phyloP scores from a whole-genome alignment of 2,113 vertebrate species.

The Ictidomys tridecemlineatus region DNA sequence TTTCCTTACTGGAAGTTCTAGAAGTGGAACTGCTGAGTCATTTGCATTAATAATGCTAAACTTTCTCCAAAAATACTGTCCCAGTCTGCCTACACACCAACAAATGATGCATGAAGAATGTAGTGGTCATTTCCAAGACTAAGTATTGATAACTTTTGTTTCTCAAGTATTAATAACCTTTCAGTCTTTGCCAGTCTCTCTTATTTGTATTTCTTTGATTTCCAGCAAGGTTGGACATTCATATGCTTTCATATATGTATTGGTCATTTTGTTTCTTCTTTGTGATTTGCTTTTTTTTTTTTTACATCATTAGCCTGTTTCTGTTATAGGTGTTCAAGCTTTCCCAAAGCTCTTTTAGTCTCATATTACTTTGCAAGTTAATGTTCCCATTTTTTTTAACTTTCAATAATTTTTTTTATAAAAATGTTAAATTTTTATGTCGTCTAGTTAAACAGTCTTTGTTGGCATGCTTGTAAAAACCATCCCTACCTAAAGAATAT shows the following conservation, averaged over 20 bases:
- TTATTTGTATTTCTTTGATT: not conserved
- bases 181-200: not conserved
- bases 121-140: not conserved
- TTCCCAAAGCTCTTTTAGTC: slow-evolving; percentile 22
- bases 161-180: not conserved
- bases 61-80: not conserved
- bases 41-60: not conserved
- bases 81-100: not conserved
- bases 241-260: not conserved
- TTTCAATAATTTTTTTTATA: not conserved
- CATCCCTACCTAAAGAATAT: not conserved
- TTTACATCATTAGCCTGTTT: not conserved
- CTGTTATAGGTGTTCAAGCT: not conserved
- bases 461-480: not conserved
- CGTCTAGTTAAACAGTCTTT: slow-evolving; percentile 31
- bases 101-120: not conserved
- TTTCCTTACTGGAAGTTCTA: slow-evolving; percentile 29
- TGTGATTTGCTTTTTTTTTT: slow-evolving; percentile 17
- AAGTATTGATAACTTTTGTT: too few relatives aligned
- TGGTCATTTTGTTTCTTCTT: slow-evolving; percentile 16
- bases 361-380: not conserved
- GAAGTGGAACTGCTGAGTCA: slow-evolving; percentile 40
- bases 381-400: not conserved
- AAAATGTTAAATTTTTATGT: slow-evolving; percentile 1
- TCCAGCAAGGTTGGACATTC: not conserved